Evolutionary conservation across 2,797 vertebrate species (phyloP), one percentile per base, ranked within the genome.

Genomic region (Pygocentrus nattereri): DNA sequence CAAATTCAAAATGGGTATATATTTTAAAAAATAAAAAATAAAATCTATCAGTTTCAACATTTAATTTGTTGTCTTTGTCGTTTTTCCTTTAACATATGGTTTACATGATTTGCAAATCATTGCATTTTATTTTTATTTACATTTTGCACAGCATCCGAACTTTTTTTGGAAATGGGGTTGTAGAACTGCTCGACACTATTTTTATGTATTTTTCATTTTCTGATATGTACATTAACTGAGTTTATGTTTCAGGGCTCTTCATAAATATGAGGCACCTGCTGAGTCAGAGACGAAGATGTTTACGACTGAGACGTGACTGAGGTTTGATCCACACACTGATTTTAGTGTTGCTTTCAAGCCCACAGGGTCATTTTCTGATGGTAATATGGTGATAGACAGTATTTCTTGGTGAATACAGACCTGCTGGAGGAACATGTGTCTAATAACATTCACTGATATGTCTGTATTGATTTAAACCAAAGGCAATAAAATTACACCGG

Each of bases 251-350:
- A 80, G 79, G 71, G 2, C 73, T 80, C 59, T 74, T 74, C 19
- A 74, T 74, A 18, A 80, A 80, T 38, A 80, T 80, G 18, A 59
- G 38, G 44, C 50, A 80, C 7, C 61, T 74, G 49, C 49, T 80
- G 23, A 65, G 16, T 23, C 78, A 71, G 13, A 56, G 61, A n/a
- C 52, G 59, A 67, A 68, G 62, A 68, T 23, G 27, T 6, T 16
- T 68, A 25, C 62, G 8, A 23, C 34, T 80, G 62, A 80, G 80
- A 47, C 34, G 4, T n/a, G 79, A 80, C 71, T 80, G 31, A 80
- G 0, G 16, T 41, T 10, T 52, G 23, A 13, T 11, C 23, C 16
- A 25, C 44, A 25, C 41, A 69, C n/a, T 1, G 21, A 4, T 13
- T 49, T 16, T 12, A 15, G 19, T 44, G 65, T 47, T 10, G 3